These are phyloP conservation scores for Seladonia tumulorum DNA, from an alignment of 2,888 invertebrate species.

Conservation along the genomic window DNA sequence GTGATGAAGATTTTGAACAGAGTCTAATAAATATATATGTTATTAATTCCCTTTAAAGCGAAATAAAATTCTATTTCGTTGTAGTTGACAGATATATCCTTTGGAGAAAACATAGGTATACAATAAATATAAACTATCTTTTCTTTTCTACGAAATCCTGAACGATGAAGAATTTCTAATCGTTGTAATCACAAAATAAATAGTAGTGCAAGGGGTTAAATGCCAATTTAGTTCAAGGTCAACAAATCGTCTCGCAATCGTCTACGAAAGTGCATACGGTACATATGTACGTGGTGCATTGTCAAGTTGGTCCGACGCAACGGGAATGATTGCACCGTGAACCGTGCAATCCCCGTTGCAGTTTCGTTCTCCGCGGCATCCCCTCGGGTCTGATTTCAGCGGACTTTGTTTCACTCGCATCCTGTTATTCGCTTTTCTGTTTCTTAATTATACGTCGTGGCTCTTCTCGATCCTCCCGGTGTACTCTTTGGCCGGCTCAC, in stretches of 20 bases:
- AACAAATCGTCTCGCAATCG: not conserved
- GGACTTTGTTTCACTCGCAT: slow-evolving; percentile 18
- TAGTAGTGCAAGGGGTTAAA: no score
- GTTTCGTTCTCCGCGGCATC: not conserved
- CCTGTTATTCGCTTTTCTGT: slow-evolving; percentile 35
- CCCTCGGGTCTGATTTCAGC: not conserved
- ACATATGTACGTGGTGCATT: not conserved
- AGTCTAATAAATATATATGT: no score
- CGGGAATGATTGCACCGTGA: not conserved
- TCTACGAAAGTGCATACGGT: not conserved
- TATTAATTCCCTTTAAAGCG: no score
- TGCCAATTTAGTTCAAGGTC: not conserved
- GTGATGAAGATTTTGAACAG: no score
- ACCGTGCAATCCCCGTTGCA: slow-evolving; percentile 10
- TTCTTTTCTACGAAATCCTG: no score
- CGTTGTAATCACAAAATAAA: no score
- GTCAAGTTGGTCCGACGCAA: not conserved
- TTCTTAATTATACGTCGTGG: slow-evolving; percentile 29
- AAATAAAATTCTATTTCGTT: no score
- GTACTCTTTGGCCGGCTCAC: slow-evolving; percentile 2
- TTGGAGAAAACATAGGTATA: no score
- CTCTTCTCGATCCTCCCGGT: not conserved
- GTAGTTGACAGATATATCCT: no score
- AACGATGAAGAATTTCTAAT: no score
- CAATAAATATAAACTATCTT: no score